Conservation (phyloP, 2,888 invertebrate species). For the Phragmatobia fuliginosa region DNA sequence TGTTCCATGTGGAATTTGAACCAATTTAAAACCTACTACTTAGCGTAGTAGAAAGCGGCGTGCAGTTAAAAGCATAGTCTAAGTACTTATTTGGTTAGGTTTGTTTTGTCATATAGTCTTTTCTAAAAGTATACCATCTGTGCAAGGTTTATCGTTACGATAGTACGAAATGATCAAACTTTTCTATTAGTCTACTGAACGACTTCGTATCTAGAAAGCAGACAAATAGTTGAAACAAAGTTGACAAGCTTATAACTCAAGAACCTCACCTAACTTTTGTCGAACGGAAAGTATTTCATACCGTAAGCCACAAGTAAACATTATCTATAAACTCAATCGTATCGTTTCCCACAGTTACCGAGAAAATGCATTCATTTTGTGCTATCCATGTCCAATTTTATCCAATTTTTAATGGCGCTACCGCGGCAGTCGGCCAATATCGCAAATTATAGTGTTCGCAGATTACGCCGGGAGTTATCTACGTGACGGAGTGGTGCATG, state of each 20-base stretch:
- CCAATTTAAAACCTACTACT: too few species aligned
- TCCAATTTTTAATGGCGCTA: constrained; percentile 77
- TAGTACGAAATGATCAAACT: too few species aligned
- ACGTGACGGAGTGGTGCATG: constrained; percentile 61
- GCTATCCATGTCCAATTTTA: constrained; percentile 76
- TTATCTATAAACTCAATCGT: constrained; percentile 33
- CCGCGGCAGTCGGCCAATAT: constrained; percentile 78
- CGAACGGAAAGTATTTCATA: background rate
- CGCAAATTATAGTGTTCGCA: constrained; percentile 82
- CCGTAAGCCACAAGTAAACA: constrained; percentile 22
- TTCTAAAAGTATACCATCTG: too few species aligned
- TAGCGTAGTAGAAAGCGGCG: too few species aligned
- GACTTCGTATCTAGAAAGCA: too few species aligned
- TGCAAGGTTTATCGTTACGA: too few species aligned
- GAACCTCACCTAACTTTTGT: background rate
- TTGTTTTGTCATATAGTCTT: too few species aligned
- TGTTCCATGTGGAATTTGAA: too few species aligned
- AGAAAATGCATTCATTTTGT: constrained; percentile 66
- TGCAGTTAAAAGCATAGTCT: too few species aligned
- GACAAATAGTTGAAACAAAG: background rate
- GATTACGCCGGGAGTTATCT: constrained; percentile 72
- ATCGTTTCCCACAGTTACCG: constrained; percentile 60
- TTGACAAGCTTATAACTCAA: background rate
- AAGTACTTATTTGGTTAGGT: background rate
- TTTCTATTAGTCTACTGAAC: too few species aligned